These are phyloP conservation scores for Popillia japonica DNA, from an alignment of 1,140 invertebrate species.

Conservation along the genomic window DNA sequence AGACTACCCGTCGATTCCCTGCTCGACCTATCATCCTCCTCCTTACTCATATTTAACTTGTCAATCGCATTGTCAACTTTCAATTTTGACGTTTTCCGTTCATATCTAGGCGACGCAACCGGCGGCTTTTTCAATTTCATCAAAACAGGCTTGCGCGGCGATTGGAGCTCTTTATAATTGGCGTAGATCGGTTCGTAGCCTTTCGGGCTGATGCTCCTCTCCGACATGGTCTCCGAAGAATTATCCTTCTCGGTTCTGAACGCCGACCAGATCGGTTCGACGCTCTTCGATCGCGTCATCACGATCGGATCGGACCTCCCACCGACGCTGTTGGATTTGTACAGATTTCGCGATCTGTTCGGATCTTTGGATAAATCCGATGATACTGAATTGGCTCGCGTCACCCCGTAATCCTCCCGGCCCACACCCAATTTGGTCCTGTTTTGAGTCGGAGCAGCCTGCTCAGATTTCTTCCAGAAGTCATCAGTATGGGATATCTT, in stretches of 20 bases:
- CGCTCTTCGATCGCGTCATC: background rate
- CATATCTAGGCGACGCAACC: constrained; percentile 14
- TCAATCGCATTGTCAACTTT: constrained; percentile 22
- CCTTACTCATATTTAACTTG: background rate
- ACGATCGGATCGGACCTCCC: background rate
- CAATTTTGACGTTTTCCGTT: background rate
- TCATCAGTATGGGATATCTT: background rate
- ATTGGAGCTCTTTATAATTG: constrained; percentile 12
- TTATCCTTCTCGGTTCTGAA: background rate
- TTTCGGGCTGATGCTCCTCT: background rate
- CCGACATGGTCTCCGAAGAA: background rate
- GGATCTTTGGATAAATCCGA: background rate
- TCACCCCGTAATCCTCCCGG: background rate
- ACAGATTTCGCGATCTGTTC: background rate
- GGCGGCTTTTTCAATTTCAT: background rate
- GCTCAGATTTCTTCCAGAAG: too few relatives aligned
- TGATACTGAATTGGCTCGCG: background rate
- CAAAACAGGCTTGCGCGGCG: background rate
- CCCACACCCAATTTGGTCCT: background rate
- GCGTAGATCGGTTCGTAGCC: constrained; percentile 37
- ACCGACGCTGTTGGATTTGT: background rate
- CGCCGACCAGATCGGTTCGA: background rate
- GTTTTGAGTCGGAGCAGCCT: background rate
- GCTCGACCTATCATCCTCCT: background rate
- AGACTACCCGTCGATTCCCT: background rate